Base-by-base conservation (phyloP, 1,140 invertebrate species). In the Leguminivora glycinivorella region DNA sequence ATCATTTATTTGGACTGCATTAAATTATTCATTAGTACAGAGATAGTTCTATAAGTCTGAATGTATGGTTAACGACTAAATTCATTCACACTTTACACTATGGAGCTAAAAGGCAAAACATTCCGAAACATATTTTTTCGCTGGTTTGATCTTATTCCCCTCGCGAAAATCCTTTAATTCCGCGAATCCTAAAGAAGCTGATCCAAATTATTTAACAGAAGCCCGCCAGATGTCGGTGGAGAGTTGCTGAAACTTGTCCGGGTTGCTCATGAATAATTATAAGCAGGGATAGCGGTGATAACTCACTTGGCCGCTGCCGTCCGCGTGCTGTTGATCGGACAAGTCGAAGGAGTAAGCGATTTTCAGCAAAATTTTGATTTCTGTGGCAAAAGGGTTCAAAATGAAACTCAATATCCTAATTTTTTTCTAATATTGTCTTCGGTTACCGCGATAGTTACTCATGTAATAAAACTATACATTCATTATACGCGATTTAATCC, bases 251-350 rank as follows among this genome's bases (percentile, higher is more conserved):
- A 84, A 84, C 80, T 85, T 78, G 81, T 82, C 78, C 75, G 75
- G 73, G 70, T 52, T 63, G 70, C 79, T 83, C 83, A 85, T 88
- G 84, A 88, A 88, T 87, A 88, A 89, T 88, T 88, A 85, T 88
- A 89, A 75, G 72, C 76, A 38, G 75, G 70, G 75, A 75, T 82
- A 78, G 78, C 75, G 75, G 76, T 79, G 75, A 85, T 85, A 87
- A 88, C 81, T 88, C 81, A 86, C 73, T 75, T 68, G 67, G 74
- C 31, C 56, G 31, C 34, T 26, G 56, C 38, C 60, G 29, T 22
- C 40, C 63, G 38, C 60, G 38, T 52, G 72, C 70, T 69, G 58
- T n/a, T 9, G 4, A n/a, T 7, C 47, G 10, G 22, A 2, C 47
- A 22, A 52, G 19, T 52, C 47, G 22, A 5, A 52, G 19, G 47